A percentile compares a stretch with the other conserved stretches of the same genome.
Evolutionary conservation across 2,888 invertebrate species (phyloP).

Genomic region (Drosophila koepferae): DNA sequence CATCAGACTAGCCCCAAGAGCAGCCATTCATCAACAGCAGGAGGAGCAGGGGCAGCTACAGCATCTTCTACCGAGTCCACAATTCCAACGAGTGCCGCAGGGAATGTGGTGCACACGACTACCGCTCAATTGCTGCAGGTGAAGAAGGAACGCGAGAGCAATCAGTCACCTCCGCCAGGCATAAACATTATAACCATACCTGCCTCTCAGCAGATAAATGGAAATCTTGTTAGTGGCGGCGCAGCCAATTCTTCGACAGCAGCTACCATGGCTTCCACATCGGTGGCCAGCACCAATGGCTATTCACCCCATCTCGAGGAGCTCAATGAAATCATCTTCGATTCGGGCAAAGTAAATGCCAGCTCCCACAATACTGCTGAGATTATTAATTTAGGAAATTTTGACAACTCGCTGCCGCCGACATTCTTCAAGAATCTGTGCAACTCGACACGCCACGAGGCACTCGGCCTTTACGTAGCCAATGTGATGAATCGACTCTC

Average conservation of each 20-base stretch:
- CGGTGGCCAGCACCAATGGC: slow-evolving; percentile 80
- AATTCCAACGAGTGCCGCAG: slow-evolving; percentile 21
- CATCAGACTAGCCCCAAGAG: slow-evolving; percentile 45
- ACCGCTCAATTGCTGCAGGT: slow-evolving; percentile 73
- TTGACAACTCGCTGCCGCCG: slow-evolving; percentile 83
- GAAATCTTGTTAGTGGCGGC: slow-evolving; percentile 46
- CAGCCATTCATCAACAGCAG: not conserved
- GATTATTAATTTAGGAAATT: slow-evolving; percentile 83
- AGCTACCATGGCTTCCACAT: slow-evolving; percentile 76
- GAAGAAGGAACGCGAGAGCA: slow-evolving; percentile 76
- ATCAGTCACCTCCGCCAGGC: slow-evolving; percentile 68
- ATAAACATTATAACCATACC: slow-evolving; percentile 84
- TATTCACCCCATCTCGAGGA: slow-evolving; percentile 82
- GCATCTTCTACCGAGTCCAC: slow-evolving; percentile 36
- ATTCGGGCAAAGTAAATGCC: slow-evolving; percentile 55
- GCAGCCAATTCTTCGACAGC: slow-evolving; percentile 72
- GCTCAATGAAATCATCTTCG: slow-evolving; percentile 83
- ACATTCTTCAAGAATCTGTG: slow-evolving; percentile 84
- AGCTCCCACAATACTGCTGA: slow-evolving; percentile 53
- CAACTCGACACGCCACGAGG: slow-evolving; percentile 83
- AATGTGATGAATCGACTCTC: slow-evolving; percentile 84
- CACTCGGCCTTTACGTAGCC: slow-evolving; percentile 83
- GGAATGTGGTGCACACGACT: slow-evolving; percentile 66
- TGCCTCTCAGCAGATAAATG: slow-evolving; percentile 64
- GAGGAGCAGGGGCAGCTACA: not conserved